phyloP scores from a whole-genome alignment of 1,140 invertebrate genomes.

The Hyles euphorbiae region DNA sequence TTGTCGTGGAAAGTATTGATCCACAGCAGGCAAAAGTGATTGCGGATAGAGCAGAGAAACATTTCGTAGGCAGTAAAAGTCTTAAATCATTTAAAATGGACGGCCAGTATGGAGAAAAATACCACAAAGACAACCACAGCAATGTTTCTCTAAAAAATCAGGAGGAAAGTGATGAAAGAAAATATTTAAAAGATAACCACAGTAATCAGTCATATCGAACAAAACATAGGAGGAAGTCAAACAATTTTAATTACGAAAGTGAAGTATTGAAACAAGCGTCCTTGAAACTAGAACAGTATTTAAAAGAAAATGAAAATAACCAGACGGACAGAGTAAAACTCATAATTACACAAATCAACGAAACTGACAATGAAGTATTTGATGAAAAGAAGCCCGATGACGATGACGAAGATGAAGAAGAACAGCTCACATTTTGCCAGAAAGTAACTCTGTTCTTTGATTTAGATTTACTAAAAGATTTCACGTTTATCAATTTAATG shows the following conservation, averaged over 20 bases:
- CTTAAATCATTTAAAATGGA: constrained; percentile 65
- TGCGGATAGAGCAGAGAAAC: constrained; percentile 55
- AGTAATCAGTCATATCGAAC: constrained; percentile 59
- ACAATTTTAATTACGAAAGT: constrained; percentile 67
- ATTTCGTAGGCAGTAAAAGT: constrained; percentile 53
- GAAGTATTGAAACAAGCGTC: constrained; percentile 69
- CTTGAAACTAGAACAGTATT: constrained; percentile 65
- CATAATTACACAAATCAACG: constrained; percentile 27
- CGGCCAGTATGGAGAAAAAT: constrained; percentile 59
- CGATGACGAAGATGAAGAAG: constrained; percentile 39
- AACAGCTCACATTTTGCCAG: constrained; percentile 65
- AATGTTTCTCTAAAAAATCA: constrained; percentile 56
- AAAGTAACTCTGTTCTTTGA: constrained; percentile 79
- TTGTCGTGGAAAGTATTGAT: constrained; percentile 55
- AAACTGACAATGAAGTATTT: constrained; percentile 36
- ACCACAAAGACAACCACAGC: constrained; percentile 62
- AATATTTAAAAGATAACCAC: constrained; percentile 65
- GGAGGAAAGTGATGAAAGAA: constrained; percentile 56
- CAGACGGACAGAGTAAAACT: constrained; percentile 46
- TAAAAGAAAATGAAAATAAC: constrained; percentile 49
- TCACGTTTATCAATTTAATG: constrained; percentile 81
- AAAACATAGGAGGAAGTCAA: constrained; percentile 53
- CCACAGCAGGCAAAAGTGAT: constrained; percentile 58
- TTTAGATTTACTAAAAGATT: constrained; percentile 80
- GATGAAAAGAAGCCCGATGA: constrained; percentile 37